Evolutionary conservation across 2,888 invertebrate genomes (phyloP).

Genomic region (Melanotus villosus): DNA sequence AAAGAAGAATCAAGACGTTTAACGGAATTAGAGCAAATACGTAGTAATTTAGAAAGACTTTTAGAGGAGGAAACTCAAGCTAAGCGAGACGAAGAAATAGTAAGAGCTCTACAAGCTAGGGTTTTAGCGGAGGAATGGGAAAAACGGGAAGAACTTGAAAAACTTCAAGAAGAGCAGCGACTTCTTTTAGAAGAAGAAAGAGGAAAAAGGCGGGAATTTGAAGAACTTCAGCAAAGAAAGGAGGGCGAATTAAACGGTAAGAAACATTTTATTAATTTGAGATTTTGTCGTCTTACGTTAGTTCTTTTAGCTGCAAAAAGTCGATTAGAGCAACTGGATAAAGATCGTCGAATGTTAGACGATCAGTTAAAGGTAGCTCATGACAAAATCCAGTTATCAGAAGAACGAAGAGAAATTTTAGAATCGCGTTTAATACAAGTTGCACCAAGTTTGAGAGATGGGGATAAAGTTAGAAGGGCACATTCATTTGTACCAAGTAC

Average conservation of each 20-base stretch:
- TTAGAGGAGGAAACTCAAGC: constrained; percentile 88
- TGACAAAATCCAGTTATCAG: constrained; percentile 78
- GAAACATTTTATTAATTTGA: neutral
- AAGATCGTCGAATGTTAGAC: constrained; percentile 79
- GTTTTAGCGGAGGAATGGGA: constrained; percentile 90
- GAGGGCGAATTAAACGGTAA: constrained; percentile 79
- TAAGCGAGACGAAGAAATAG: constrained; percentile 87
- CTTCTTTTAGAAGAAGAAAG: constrained; percentile 81
- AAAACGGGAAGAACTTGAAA: constrained; percentile 84
- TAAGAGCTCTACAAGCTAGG: constrained; percentile 77
- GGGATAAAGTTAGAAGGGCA: constrained; percentile 76
- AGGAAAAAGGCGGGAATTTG: constrained; percentile 81
- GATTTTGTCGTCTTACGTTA: neutral
- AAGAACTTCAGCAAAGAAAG: constrained; percentile 79
- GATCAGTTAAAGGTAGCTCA: constrained; percentile 78
- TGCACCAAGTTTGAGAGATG: constrained; percentile 72
- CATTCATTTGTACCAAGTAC: constrained; percentile 81
- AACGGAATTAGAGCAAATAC: constrained; percentile 80
- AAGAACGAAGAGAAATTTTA: constrained; percentile 74
- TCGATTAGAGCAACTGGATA: constrained; percentile 79
- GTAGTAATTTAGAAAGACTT: constrained; percentile 78
- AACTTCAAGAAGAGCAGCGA: constrained; percentile 83
- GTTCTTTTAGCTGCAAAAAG: constrained; percentile 76
- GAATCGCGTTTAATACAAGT: constrained; percentile 73
- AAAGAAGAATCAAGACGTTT: constrained; percentile 81